Evolutionary conservation across 2,888 invertebrate genomes (phyloP).

Genomic region (Disparrhopalites patrizii): DNA sequence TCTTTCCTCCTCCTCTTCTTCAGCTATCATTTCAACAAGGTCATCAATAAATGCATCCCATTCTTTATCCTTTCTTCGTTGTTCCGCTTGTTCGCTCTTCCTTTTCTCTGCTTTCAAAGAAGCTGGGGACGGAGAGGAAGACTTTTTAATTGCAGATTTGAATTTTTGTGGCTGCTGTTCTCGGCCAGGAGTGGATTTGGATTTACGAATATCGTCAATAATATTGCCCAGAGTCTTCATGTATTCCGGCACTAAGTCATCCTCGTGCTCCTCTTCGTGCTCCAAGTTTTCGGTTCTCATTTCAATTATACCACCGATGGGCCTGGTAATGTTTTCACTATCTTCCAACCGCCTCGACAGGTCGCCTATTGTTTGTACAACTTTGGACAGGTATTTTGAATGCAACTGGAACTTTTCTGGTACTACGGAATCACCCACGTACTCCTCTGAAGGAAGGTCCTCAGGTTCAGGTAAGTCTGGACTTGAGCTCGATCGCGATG

Average conservation of each 20-base stretch:
- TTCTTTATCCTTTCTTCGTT: not conserved
- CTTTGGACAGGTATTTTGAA: constrained; percentile 23
- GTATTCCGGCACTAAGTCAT: constrained; percentile 17
- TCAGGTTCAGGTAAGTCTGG: not conserved
- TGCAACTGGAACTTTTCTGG: constrained; percentile 16
- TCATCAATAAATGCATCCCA: constrained; percentile 15
- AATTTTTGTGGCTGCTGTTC: not conserved
- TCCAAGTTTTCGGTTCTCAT: not conserved
- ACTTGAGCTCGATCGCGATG: not conserved
- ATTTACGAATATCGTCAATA: constrained; percentile 14
- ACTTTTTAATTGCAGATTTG: not conserved
- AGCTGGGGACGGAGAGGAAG: not conserved
- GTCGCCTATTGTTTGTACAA: constrained; percentile 18
- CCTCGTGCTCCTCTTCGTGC: constrained; percentile 11
- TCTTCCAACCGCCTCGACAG: constrained; percentile 7
- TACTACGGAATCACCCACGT: not conserved
- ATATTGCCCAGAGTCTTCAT: constrained; percentile 14
- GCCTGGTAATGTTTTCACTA: constrained; percentile 14
- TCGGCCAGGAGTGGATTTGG: not conserved
- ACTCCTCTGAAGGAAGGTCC: not conserved
- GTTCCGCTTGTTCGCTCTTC: not conserved
- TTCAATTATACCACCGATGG: constrained; percentile 18
- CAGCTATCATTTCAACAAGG: constrained; percentile 8
- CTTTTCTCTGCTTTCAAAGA: not conserved
- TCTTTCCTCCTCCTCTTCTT: not conserved